Conservation (phyloP, 2,888 invertebrate genomes). For the Augiades crinisus region DNA sequence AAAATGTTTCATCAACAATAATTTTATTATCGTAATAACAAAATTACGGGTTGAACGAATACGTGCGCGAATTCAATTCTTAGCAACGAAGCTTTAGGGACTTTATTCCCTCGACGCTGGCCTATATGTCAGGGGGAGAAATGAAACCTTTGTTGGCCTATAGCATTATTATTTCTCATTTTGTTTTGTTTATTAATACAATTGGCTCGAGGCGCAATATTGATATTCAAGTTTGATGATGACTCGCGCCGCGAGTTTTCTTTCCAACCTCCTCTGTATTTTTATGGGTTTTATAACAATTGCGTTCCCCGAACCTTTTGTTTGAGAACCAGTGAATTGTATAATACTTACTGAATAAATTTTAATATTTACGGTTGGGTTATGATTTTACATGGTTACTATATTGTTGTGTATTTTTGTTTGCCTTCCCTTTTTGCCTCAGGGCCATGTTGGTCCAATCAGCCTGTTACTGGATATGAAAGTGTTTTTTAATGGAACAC, state of each 20-base stretch:
- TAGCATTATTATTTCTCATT: conserved; percentile 82
- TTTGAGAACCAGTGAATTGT: conserved; percentile 48
- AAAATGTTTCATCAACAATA: conserved; percentile 81
- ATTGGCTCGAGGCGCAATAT: conserved; percentile 81
- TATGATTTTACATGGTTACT: no score
- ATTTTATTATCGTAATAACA: conserved; percentile 81
- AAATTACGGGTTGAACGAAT: conserved; percentile 73
- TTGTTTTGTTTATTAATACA: conserved; percentile 82
- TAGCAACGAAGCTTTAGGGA: conserved; percentile 58
- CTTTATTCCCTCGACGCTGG: conserved; percentile 55
- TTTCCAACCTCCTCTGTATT: conserved; percentile 60
- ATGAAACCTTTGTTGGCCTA: conserved; percentile 81
- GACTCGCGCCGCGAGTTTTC: conserved; percentile 69
- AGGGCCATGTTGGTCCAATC: no score
- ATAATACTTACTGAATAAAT: conserved; percentile 34
- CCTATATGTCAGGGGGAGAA: conserved; percentile 75
- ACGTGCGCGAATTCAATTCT: conserved; percentile 66
- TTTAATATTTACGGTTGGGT: conserved; percentile 36
- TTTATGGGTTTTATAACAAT: conserved; percentile 72
- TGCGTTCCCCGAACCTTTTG: conserved; percentile 57
- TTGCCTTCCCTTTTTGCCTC: no score
- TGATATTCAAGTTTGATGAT: conserved; percentile 82
- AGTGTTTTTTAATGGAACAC: no score
- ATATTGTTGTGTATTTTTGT: no score
- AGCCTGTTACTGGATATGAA: no score